Evolutionary conservation across 2,888 invertebrate genomes (phyloP).

Genomic region (Ceraclea dissimilis): DNA sequence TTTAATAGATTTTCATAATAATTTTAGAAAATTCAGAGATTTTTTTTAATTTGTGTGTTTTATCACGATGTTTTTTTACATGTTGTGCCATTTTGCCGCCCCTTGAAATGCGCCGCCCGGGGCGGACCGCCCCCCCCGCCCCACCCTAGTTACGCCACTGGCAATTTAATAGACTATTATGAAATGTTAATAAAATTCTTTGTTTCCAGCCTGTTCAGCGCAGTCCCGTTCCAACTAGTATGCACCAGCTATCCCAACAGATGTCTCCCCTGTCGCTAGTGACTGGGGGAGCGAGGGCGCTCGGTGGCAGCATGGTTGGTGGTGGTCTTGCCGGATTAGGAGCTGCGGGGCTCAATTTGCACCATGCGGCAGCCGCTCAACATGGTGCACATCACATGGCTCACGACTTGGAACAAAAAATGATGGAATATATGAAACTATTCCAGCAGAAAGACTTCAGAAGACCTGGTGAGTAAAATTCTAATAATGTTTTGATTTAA

Average conservation of each 20-base stretch:
- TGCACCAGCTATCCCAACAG: constrained; percentile 49
- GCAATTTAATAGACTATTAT: too few species aligned
- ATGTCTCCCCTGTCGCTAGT: constrained; percentile 73
- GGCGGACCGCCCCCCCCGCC: too few species aligned
- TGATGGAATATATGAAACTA: constrained; percentile 73
- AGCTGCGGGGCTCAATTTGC: constrained; percentile 33
- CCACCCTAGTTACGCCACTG: too few species aligned
- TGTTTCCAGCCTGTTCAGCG: constrained; percentile 47
- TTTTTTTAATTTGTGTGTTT: too few species aligned
- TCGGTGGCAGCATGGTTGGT: constrained; percentile 42
- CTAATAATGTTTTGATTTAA: background rate
- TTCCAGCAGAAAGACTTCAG: constrained; percentile 41
- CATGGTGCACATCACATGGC: constrained; percentile 55
- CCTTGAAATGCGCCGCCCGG: too few species aligned
- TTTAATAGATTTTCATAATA: too few species aligned
- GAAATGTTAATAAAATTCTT: too few species aligned
- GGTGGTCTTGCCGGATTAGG: constrained; percentile 39
- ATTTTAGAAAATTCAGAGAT: too few species aligned
- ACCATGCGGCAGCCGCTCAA: constrained; percentile 38
- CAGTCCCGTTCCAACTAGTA: constrained; percentile 50
- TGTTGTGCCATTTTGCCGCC: too few species aligned
- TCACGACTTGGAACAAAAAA: constrained; percentile 68
- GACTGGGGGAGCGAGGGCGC: constrained; percentile 38
- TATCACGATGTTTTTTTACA: too few species aligned
- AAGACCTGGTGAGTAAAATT: constrained; percentile 18